Evolutionary conservation across 2,888 invertebrate genomes (phyloP).

Genomic region (Drepanosiphum platanoidis): DNA sequence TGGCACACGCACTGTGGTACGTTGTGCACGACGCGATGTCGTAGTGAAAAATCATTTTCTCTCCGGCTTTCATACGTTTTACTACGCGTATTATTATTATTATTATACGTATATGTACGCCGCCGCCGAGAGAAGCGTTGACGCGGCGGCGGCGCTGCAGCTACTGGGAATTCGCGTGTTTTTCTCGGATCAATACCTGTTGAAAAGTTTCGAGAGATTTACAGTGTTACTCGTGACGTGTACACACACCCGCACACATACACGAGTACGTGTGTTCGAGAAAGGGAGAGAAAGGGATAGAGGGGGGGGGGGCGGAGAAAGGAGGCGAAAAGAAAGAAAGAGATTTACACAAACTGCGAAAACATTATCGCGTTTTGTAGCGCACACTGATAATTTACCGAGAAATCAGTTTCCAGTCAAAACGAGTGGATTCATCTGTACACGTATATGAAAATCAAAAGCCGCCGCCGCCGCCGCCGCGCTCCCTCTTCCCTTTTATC

Average conservation of each 20-base stretch:
- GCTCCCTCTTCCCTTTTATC: conserved; percentile 40
- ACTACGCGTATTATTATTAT: no score
- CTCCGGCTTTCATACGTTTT: not conserved
- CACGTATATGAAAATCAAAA: conserved; percentile 51
- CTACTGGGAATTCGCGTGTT: not conserved
- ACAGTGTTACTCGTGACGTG: not conserved
- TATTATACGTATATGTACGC: not conserved
- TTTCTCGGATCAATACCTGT: conserved; percentile 54
- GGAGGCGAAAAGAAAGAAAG: not conserved
- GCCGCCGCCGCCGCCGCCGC: no score
- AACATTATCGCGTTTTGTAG: conserved; percentile 39
- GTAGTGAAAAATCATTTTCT: not conserved
- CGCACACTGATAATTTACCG: conserved; percentile 31
- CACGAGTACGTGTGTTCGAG: not conserved
- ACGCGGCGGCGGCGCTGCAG: no score
- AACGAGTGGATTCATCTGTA: conserved; percentile 34
- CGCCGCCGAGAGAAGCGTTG: not conserved
- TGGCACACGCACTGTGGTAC: no score
- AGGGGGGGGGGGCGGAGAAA: not conserved
- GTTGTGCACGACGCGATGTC: no score
- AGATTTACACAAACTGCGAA: conserved; percentile 20
- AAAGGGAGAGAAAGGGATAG: not conserved
- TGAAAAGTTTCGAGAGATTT: conserved; percentile 40
- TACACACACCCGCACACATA: not conserved
- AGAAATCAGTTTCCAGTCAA: conserved; percentile 56